Conservation (phyloP, 2,113 vertebrate species). For the Syrrhaptes paradoxus region DNA sequence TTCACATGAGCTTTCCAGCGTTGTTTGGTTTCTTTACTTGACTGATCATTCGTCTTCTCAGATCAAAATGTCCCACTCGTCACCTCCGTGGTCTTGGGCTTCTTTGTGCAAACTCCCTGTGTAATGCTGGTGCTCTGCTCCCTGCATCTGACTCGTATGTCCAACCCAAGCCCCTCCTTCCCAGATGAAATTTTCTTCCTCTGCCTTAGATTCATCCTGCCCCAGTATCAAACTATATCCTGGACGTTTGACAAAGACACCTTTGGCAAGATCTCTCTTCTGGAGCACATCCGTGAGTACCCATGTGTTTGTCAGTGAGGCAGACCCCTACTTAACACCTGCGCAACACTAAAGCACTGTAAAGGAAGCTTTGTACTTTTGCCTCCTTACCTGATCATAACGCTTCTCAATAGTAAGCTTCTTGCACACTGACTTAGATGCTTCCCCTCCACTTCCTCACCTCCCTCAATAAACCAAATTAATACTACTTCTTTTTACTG, state of each 20-base stretch:
- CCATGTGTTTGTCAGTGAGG: background rate
- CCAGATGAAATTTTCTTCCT: background rate
- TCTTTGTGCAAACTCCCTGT: background rate
- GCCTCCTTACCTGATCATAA: background rate
- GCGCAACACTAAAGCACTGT: background rate
- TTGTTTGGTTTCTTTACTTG: background rate
- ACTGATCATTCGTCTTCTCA: background rate
- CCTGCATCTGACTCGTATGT: background rate
- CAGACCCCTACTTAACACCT: background rate
- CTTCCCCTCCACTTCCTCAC: background rate
- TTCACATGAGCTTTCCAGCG: background rate
- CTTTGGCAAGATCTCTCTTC: background rate
- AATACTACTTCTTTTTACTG: background rate
- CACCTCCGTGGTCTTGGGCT: background rate
- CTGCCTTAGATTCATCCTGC: background rate
- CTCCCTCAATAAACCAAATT: background rate
- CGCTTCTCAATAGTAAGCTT: background rate
- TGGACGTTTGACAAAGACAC: background rate
- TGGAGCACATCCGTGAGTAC: background rate
- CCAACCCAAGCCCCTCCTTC: background rate
- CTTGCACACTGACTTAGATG: background rate
- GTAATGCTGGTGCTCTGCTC: background rate
- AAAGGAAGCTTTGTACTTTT: background rate
- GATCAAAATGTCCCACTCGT: background rate
- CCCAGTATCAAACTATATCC: background rate